A percentile compares a stretch with the other conserved stretches of the same genome.
phyloP scores from a whole-genome alignment of 2,888 invertebrate genomes.

The Aleiodes leptofemur region DNA sequence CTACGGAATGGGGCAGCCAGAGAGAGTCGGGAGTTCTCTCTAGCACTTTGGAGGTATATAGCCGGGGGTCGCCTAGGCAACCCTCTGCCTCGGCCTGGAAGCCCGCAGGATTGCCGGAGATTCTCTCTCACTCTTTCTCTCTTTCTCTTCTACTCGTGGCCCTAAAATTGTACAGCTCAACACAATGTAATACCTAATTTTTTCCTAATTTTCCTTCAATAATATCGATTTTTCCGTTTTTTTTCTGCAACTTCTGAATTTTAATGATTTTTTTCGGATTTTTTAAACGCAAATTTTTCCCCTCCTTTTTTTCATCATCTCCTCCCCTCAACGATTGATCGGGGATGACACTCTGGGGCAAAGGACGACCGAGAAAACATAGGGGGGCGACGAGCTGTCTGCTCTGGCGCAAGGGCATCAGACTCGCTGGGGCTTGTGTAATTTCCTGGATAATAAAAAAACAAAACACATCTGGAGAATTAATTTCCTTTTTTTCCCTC shows the following conservation, averaged over 20 bases:
- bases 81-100: conserved; percentile 55
- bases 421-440: conserved; percentile 14
- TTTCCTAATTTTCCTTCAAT: not conserved
- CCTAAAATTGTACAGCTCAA: conserved; percentile 16
- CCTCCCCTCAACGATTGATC: not conserved
- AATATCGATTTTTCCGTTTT: no score
- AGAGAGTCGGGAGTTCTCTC: conserved; percentile 40
- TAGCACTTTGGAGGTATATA: conserved; percentile 17
- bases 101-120: conserved; percentile 47
- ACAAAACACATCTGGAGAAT: conserved; percentile 7
- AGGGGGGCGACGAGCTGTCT: conserved; percentile 40
- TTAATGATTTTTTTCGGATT: not conserved
- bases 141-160: not conserved
- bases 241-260: not conserved
- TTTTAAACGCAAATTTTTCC: no score
- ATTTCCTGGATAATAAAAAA: conserved; percentile 14
- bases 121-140: conserved; percentile 14
- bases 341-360: conserved; percentile 10
- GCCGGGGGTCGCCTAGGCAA: conserved; percentile 58
- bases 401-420: conserved; percentile 31
- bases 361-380: conserved; percentile 29
- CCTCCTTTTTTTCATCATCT: not conserved
- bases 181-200: not conserved
- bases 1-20: conserved; percentile 43
- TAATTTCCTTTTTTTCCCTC: not conserved